Evolutionary conservation across 2,797 vertebrate species (phyloP).

Genomic region (Poecilia picta): DNA sequence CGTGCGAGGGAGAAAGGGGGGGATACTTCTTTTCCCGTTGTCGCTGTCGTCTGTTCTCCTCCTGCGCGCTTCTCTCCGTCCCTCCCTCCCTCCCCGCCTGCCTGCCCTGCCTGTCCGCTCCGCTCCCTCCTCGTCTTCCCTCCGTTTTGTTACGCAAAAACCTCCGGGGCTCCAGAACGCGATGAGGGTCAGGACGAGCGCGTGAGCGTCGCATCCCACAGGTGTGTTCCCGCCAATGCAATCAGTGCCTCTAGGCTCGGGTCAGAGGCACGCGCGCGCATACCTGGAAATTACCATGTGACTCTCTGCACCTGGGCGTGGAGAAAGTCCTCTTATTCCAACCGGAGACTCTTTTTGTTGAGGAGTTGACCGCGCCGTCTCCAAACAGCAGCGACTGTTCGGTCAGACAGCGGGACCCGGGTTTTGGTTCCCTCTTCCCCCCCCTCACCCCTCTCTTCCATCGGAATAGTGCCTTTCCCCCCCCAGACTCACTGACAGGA

Average conservation of each 20-base stretch:
- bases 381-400: constrained; percentile 33
- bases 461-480: constrained; percentile 71
- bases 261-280: constrained; percentile 50
- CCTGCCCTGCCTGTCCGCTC: not conserved
- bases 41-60: constrained; percentile 23
- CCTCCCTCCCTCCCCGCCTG: not conserved
- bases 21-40: constrained; percentile 20
- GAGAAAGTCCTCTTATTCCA: constrained; percentile 66
- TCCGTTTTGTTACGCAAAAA: constrained; percentile 9
- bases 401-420: not conserved
- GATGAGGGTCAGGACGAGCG: constrained; percentile 60
- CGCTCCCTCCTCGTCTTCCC: constrained; percentile 1
- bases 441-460: constrained; percentile 7
- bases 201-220: constrained; percentile 74
- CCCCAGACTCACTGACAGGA: constrained; percentile 22
- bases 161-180: constrained; percentile 51
- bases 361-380: constrained; percentile 57
- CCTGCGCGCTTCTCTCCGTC: constrained; percentile 8
- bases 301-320: constrained; percentile 85
- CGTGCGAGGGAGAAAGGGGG: constrained; percentile 47
- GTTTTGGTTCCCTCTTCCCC: constrained; percentile 1
- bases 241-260: constrained; percentile 29
- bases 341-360: constrained; percentile 65
- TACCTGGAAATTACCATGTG: constrained; percentile 86
- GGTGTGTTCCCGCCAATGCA: constrained; percentile 68